Base-by-base conservation (phyloP, 2,888 invertebrate genomes). In the Melitaea athalia region DNA sequence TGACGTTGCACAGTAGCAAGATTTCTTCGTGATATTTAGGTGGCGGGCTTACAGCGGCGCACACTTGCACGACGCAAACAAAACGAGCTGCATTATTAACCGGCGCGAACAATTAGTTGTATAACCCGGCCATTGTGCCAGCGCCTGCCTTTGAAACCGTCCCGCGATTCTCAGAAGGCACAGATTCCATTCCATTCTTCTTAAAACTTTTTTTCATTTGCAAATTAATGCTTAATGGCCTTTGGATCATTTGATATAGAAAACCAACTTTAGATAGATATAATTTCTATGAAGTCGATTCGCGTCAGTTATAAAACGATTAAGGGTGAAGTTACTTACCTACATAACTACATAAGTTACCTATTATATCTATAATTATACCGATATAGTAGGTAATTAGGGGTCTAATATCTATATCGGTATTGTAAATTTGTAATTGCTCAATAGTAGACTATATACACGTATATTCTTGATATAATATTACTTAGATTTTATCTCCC, bases 101-200 rank as follows among this genome's bases (percentile, higher is more conserved):
- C 83, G 83, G 74, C 74, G 78, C 75, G 74, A 77, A 79, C 79
- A 88, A 89, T 89, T 90, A 89, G 86, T 88, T 89, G 88, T 88
- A 85, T 87, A 88, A 87, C 86, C 84, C 82, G 83, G 83, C 84
- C 80, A 85, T 87, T 87, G 88, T 89, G 87, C 86, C 83, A 85
- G 81, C 79, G 83, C 81, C 81, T 72, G 74, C 74, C 71, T 74
- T 77, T 73, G 72, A 74, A 74, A 83, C 81, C 77, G 78, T 77
- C 78, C 78, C 79, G 79, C 79, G 79, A 81, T 91, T 91, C 91
- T 86, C 87, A 91, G 91, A 91, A 91, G 89, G 87, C 81, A 82
- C 81, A 77, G 81, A 80, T 81, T 84, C 81, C 76, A 78, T 78
- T 78, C 79, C 79, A 79, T 81, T 81, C 83, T 81, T 67, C 79